Evolutionary conservation across 2,113 vertebrate genomes (phyloP).

Genomic region (Zosterops japonicus): DNA sequence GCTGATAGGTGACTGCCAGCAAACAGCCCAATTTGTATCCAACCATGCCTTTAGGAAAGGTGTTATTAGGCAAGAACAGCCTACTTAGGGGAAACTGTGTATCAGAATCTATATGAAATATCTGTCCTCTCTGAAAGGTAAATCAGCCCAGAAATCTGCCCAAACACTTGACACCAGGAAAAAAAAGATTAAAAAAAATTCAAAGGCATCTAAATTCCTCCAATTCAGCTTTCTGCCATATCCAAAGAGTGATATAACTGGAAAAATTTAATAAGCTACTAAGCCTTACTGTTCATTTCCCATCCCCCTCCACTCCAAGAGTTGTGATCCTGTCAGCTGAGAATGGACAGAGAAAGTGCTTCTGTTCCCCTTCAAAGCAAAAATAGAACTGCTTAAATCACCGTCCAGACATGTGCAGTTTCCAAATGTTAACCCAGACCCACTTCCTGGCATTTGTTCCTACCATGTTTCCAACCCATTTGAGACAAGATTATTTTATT

Average conservation of each 20-base stretch:
- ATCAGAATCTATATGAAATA: not conserved
- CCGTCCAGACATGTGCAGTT: not conserved
- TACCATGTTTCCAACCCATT: not conserved
- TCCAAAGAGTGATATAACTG: slow-evolving; percentile 27
- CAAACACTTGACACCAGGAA: not conserved
- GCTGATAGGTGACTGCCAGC: not conserved
- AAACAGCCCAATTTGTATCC: not conserved
- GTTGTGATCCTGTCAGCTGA: not conserved
- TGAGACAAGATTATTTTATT: not conserved
- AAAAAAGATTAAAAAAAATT: not conserved
- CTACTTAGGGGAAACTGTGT: not conserved
- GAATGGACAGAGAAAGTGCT: not conserved
- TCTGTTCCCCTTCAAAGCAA: not conserved
- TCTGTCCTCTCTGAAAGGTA: not conserved
- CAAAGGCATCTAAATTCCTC: not conserved
- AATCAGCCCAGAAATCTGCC: not conserved
- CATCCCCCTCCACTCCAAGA: rapidly evolving
- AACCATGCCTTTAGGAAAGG: not conserved
- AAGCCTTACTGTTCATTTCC: not conserved
- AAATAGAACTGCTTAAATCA: slow-evolving; percentile 10
- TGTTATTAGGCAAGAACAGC: not conserved
- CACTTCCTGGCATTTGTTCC: not conserved
- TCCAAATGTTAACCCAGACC: not conserved
- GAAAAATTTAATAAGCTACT: slow-evolving; percentile 25
- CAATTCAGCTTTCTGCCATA: not conserved